A percentile compares a stretch with the other conserved stretches of the same genome.
phyloP scores from a whole-genome alignment of 1,140 invertebrate genomes.

The Tetraneura akinire region DNA sequence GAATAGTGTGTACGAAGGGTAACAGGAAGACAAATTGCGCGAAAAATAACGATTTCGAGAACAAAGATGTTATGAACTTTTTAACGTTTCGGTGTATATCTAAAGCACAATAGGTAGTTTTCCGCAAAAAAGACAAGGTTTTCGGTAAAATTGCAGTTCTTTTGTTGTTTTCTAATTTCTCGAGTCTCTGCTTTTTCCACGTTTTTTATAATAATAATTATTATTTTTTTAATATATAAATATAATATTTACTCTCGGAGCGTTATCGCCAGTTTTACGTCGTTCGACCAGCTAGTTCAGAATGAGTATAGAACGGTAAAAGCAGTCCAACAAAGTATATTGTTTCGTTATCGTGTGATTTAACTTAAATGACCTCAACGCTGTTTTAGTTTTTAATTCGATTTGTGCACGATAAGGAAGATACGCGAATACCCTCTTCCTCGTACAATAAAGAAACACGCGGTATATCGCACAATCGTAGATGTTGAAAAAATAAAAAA shows the following conservation, averaged over 20 bases:
- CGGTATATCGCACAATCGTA: too few relatives aligned
- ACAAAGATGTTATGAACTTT: constrained; percentile 47
- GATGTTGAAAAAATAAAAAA: too few relatives aligned
- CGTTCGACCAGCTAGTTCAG: constrained; percentile 23
- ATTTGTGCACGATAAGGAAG: not conserved
- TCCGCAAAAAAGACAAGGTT: constrained; percentile 37
- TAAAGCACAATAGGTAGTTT: constrained; percentile 44
- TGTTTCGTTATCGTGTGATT: constrained; percentile 22
- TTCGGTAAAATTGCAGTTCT: constrained; percentile 40
- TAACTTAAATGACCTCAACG: constrained; percentile 5
- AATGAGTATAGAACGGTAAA: not conserved
- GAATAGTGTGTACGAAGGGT: not conserved
- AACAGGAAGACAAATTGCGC: constrained; percentile 29
- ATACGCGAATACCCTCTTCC: too few relatives aligned
- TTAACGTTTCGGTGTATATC: constrained; percentile 32
- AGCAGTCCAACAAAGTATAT: not conserved
- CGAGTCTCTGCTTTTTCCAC: not conserved
- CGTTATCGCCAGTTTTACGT: constrained; percentile 27
- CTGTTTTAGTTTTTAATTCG: constrained; percentile 22
- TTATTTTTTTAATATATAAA: too few relatives aligned
- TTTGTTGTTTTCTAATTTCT: constrained; percentile 1
- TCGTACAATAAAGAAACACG: not conserved
- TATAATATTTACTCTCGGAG: too few relatives aligned
- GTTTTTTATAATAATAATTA: too few relatives aligned
- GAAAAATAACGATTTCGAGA: constrained; percentile 46